Percentiles rank a stretch among this genome's conserved stretches.
Evolutionary conservation across 2,113 vertebrate genomes (phyloP).

Genomic region (Amblyornis subalaris): DNA sequence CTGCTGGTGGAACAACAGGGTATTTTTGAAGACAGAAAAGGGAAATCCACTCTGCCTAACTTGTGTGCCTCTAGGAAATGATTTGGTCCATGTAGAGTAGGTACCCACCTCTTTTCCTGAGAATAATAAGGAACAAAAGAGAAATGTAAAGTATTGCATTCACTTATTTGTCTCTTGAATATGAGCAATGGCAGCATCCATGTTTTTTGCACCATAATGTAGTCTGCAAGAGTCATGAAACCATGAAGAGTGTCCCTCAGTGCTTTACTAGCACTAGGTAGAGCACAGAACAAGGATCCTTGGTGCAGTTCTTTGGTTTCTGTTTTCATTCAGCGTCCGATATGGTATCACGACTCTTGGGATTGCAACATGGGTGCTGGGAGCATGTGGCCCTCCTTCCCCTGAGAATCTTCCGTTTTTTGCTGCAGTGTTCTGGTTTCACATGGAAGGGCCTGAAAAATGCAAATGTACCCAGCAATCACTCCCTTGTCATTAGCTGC

Average conservation of each 20-base stretch:
- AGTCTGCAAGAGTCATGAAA: neutral
- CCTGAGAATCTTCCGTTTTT: neutral
- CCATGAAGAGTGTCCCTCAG: neutral
- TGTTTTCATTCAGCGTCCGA: neutral
- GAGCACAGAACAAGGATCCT: neutral
- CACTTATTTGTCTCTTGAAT: neutral
- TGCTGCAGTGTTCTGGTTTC: neutral
- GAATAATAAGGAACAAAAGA: neutral
- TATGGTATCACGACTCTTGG: accelerated
- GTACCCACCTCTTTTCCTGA: neutral
- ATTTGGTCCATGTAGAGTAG: neutral
- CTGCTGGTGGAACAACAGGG: neutral
- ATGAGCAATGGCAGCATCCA: neutral
- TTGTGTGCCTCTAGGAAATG: neutral
- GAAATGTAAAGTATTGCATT: neutral
- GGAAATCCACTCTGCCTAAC: neutral
- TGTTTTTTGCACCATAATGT: neutral
- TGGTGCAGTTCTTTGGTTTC: neutral
- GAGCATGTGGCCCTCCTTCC: neutral
- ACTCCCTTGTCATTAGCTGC: neutral
- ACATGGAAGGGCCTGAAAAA: neutral
- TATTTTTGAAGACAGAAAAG: neutral
- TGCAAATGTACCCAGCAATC: neutral
- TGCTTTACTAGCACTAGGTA: neutral
- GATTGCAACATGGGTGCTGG: neutral